A percentile compares a stretch with the other conserved stretches of the same genome.
These are phyloP conservation scores for Myiotriccus ornatus DNA, from an alignment of 2,797 vertebrate species.

Conservation along the genomic window DNA sequence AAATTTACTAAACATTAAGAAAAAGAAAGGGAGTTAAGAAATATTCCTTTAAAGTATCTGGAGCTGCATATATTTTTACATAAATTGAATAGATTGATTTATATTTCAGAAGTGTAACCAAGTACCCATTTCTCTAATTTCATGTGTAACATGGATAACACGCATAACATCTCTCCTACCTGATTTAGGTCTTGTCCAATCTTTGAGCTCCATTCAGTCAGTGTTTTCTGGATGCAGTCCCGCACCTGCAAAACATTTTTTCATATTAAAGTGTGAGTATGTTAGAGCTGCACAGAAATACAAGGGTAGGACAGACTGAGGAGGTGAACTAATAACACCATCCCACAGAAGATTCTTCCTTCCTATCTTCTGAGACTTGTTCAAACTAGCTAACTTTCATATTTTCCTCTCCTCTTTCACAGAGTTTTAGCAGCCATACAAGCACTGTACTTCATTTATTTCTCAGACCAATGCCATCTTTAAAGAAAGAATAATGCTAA, in stretches of 20 bases:
- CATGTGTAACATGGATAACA: fast-evolving
- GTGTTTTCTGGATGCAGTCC: conserved; percentile 91
- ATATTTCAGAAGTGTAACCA: background rate
- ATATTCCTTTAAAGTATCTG: background rate
- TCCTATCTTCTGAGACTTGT: background rate
- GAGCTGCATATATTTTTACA: background rate
- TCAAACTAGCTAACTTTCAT: background rate
- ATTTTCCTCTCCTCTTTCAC: background rate
- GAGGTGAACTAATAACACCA: background rate
- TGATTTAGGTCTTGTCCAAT: conserved; percentile 74
- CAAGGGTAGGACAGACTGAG: background rate
- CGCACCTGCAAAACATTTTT: conserved; percentile 84
- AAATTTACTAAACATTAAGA: background rate
- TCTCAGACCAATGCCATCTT: background rate
- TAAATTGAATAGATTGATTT: background rate
- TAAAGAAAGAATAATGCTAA: background rate
- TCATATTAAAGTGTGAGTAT: background rate
- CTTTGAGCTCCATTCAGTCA: conserved; percentile 89
- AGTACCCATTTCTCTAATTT: background rate
- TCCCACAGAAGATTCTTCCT: background rate
- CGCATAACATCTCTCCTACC: conserved; percentile 48
- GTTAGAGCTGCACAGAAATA: background rate
- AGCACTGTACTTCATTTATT: background rate
- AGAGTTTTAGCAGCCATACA: background rate
- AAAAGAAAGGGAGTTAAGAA: background rate